Percentiles rank a stretch among this genome's conserved stretches.
Evolutionary conservation across 2,113 vertebrate genomes (phyloP).

Genomic region (Megatriorchis doriae): DNA sequence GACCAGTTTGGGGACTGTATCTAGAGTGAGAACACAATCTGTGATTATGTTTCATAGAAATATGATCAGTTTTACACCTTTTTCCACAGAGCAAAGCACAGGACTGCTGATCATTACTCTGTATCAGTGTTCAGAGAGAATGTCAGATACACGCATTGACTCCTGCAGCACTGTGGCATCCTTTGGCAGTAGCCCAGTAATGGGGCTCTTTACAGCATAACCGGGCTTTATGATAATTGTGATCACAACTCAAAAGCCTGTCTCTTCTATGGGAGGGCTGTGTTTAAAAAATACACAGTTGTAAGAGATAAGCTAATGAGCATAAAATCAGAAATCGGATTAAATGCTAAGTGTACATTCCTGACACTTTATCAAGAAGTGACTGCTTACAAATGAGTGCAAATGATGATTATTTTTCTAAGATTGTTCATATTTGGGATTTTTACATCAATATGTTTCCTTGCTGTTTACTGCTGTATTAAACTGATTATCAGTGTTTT

Average conservation of each 20-base stretch:
- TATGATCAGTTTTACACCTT: neutral
- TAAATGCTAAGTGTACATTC: neutral
- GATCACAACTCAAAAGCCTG: neutral
- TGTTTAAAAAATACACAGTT: neutral
- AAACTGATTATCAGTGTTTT: neutral
- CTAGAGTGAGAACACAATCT: neutral
- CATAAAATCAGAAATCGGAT: neutral
- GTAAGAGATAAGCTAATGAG: neutral
- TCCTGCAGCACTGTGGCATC: neutral
- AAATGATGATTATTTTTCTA: neutral
- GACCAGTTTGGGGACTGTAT: neutral
- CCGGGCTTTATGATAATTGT: neutral
- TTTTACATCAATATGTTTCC: neutral
- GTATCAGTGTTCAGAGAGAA: neutral
- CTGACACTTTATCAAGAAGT: neutral
- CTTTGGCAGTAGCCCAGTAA: neutral
- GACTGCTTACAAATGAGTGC: neutral
- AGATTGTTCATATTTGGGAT: neutral
- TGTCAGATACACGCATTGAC: fast-evolving
- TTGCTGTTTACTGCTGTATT: neutral
- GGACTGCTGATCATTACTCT: neutral
- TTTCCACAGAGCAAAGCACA: neutral
- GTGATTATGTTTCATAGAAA: neutral
- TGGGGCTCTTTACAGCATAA: neutral
- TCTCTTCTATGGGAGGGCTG: neutral